phyloP scores from a whole-genome alignment of 2,888 invertebrate species.

The Nomada fucata region DNA sequence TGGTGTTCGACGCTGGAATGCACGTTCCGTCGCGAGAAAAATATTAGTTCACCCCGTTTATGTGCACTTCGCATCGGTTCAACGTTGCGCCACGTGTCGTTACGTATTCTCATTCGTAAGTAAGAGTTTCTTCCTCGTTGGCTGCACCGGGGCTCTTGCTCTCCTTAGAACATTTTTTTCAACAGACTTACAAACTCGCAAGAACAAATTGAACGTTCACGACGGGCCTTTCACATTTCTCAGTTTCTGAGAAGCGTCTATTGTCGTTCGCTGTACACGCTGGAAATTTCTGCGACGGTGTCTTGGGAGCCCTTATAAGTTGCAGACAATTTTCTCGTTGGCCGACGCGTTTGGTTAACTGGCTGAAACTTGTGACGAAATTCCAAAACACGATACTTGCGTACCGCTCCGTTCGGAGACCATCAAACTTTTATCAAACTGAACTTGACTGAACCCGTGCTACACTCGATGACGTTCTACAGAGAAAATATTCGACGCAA shows the following conservation, averaged over 20 bases:
- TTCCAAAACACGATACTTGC: constrained; percentile 43
- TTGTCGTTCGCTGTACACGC: constrained; percentile 1
- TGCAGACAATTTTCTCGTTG: constrained; percentile 34
- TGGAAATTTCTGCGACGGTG: neutral
- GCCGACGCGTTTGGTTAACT: constrained; percentile 27
- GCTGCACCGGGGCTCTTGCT: neutral
- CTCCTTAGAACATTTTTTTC: constrained; percentile 7
- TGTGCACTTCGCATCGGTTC: neutral
- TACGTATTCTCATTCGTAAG: neutral
- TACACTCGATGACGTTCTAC: constrained; percentile 36
- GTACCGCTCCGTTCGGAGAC: constrained; percentile 15
- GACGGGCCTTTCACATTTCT: constrained; percentile 1
- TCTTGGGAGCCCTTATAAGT: constrained; percentile 14
- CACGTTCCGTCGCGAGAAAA: neutral
- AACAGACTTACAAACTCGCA: constrained; percentile 2
- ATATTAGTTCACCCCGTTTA: constrained; percentile 21
- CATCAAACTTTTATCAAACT: constrained; percentile 43
- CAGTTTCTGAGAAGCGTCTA: neutral
- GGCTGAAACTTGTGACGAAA: constrained; percentile 50
- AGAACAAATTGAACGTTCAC: neutral
- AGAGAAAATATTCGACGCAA: constrained; percentile 26
- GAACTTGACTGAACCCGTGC: constrained; percentile 45
- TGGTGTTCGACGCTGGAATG: neutral
- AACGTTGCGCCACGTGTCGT: constrained; percentile 22
- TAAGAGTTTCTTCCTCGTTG: too few species aligned